Base-by-base conservation (phyloP, 2,888 invertebrate species). In the Pimpla rufipes region DNA sequence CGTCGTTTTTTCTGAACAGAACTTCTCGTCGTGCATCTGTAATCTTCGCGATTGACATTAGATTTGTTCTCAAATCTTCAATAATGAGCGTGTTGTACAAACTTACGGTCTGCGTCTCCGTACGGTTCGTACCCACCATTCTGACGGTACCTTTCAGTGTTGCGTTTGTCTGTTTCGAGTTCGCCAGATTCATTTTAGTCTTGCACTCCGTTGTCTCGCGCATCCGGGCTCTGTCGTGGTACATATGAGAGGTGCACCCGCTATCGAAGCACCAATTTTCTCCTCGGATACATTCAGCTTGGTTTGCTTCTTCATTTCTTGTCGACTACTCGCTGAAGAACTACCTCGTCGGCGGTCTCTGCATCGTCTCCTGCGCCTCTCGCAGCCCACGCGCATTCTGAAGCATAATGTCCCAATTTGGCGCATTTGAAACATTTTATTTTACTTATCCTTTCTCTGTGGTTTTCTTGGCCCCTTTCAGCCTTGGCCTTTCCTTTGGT, bases 11-110 rank as follows among this genome's bases (percentile, higher is more conserved):
- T 1, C 23, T 64, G 47, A 86, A 87, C 10, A 62, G 73, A 0
- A 85, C 83, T 2, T 78, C 23, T 47, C 79, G 59, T 1, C 57
- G 78, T 8, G 66, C 66, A 42, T 85, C 83, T 2, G 85, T 83
- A 10, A 87, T 83, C 59, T 87, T 86, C 0, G 85, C 73, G 0
- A 87, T 74, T 0, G 86, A 87, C 18, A 85, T 40, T 1, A 85
- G 70, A 62, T 86, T 86, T 2, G 86, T 86, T 13, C 84, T 76
- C 35, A 86, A 29, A 45, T 86, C 81, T 0, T 83, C 86, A 4
- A 85, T 82, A 10, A 55, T 79, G 0, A 86, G 64, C 0, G 85
- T 73, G 21, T 85, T 68, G 37, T 83, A 50, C 0, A 85, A 18
- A 6, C 13, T 50, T 8, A 76, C 55, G 0, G 35, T 13, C 29